Evolutionary conservation across 1,140 invertebrate genomes (phyloP), one percentile per base, ranked within the genome.

Genomic region (Meloidogyne floridensis): DNA sequence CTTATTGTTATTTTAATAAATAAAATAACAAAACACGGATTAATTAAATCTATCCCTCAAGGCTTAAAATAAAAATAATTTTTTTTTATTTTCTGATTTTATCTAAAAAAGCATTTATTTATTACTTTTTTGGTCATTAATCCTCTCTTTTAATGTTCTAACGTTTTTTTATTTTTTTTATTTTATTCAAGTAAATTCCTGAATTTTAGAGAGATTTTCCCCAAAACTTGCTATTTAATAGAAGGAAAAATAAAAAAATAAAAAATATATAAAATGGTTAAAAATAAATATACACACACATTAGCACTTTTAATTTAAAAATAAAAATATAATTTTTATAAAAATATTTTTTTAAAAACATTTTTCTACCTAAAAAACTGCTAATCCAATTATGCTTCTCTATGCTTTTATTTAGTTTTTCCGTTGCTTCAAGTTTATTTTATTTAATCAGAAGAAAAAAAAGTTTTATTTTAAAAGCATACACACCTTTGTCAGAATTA

Each of bases 31-130:
- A 59, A 59, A 59, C n/a, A n/a, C 59, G 59, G 59, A 65, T 65
- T 65, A 7, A 15, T 65, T 65, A n/a, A 65, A n/a, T 65, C 7
- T n/a, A 65, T 65, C 59, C 59, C 15, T n/a, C 56, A 65, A 65
- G 59, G 59, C 59, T 15, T 65, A 65, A n/a, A 20, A 20, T 2
- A 2, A 65, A 65, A 65, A 65, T 65, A n/a, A 59, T n/a, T 65
- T 65, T 65, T n/a, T n/a, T 65, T 1, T 15, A 10, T 65, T 65
- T 65, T 65, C n/a, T 65, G 59, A 65, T 65, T n/a, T 65, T 65
- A 65, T 65, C 59, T 65, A n/a, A 65, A 59, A 65, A 65, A 65
- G 59, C 59, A n/a, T 65, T 65, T n/a, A 65, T 65, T 65, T 65
- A 65, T 65, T n/a, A 65, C 59, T 65, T 65, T 65, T 65, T 65